Base-by-base conservation (phyloP, 2,888 invertebrate genomes). In the Caenorhabditis virilis region DNA sequence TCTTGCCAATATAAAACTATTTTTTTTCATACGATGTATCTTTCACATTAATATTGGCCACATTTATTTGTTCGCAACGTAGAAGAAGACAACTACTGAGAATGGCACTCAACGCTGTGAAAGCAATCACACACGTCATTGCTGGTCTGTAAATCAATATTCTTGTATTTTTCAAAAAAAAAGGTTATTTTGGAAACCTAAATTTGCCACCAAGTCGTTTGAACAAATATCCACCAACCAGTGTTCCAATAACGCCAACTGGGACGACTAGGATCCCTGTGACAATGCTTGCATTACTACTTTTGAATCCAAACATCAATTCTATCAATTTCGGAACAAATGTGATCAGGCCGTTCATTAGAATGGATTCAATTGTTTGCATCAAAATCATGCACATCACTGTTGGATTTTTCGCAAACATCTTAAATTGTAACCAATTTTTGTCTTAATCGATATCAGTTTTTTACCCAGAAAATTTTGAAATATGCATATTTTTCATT, bases 291-390 rank as follows among this genome's bases (percentile, higher is more conserved):
- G 78, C 58, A 16, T 39, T 38, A 22, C 71, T 64, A 3, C 73
- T 57, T 20, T 74, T 69, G 33, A 73, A 67, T 6, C 70, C 69
- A 38, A 78, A 78, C 23, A 77, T 55, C 9, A 70, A 76, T 38
- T 78, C 76, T 41, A 78, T 43, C 15, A 77, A 54, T 58, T 78
- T 78, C 9, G 78, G 78, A 18, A 78, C 63, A 55, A 78, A 78
- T 2, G 76, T 77, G 33, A 76, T 72, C 53, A 76, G 73, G 9
- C 77, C 78, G 50, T 77, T 77, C 74, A 77, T 77, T 2, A 77
- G 46, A 49, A 78, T 60, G 6, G 59, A 54, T 49, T 76, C 76
- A 23, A 70, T 51, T 0, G 70, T 74, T 41, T 76, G 76, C 76
- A 76, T 76, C 2, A 67, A 57, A 9, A 74, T 70, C 22, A 76